phyloP scores from a whole-genome alignment of 2,797 vertebrate genomes.

The Cottoperca gobio region DNA sequence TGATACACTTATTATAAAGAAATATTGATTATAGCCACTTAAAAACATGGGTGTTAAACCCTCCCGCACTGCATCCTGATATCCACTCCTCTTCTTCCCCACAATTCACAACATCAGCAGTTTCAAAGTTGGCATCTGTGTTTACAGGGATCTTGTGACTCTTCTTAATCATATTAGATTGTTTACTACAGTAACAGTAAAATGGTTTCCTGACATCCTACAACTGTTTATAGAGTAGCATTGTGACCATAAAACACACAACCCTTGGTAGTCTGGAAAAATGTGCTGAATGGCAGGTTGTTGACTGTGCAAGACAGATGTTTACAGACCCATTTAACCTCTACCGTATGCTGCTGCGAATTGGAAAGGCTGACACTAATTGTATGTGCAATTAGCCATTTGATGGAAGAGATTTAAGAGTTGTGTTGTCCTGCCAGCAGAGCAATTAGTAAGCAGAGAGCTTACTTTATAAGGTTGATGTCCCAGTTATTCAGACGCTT shows the following conservation, averaged over 20 bases:
- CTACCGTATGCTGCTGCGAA: background rate
- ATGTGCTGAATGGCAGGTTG: conserved; percentile 18
- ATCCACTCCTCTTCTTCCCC: background rate
- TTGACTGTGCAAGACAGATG: conserved; percentile 22
- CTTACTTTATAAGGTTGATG: conserved; percentile 3
- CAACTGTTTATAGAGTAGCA: conserved; percentile 12
- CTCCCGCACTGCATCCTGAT: background rate
- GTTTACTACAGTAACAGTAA: conserved; percentile 16
- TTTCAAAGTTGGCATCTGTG: conserved; percentile 15
- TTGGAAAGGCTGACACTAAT: conserved; percentile 1
- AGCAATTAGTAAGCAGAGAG: background rate
- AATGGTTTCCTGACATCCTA: conserved; percentile 5
- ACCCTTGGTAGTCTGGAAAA: background rate
- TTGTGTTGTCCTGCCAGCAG: background rate
- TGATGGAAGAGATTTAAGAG: background rate
- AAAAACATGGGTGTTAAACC: background rate
- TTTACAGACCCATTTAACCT: conserved; percentile 21
- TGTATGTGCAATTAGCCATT: background rate
- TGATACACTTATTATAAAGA: background rate
- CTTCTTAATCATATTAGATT: conserved; percentile 27
- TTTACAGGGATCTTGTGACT: conserved; percentile 29
- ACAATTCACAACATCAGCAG: background rate
- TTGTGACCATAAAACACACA: conserved; percentile 3
- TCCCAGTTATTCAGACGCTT: background rate
- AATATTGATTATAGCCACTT: background rate